Percentiles rank a stretch among this genome's conserved stretches.
Conservation (phyloP, 2,888 invertebrate species). For the Acholoe squamosa region DNA sequence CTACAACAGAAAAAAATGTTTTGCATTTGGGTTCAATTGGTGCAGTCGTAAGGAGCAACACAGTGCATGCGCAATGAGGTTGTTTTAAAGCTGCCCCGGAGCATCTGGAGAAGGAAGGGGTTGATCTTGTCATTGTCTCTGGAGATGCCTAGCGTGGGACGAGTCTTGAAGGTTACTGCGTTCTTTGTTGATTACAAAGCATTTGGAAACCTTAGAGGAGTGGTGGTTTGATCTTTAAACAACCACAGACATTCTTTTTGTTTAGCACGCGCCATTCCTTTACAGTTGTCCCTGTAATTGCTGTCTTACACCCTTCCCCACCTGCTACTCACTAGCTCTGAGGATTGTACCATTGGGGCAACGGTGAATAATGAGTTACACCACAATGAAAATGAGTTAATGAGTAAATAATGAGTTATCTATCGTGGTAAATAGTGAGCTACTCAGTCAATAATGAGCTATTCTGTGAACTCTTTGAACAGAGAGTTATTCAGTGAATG, state of each 20-base stretch:
- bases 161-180: conserved; percentile 30
- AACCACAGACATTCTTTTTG: background rate
- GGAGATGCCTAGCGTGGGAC: background rate
- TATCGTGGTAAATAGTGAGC: no score
- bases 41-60: background rate
- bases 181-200: conserved; percentile 24
- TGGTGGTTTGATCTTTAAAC: background rate
- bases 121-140: background rate
- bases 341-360: background rate
- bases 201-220: background rate
- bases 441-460: background rate
- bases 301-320: background rate
- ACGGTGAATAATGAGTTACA: no score
- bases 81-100: background rate
- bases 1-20: background rate
- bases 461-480: no score
- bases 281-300: background rate
- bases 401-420: no score
- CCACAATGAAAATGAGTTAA: no score
- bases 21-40: background rate
- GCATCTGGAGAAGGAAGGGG: background rate
- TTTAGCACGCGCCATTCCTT: background rate
- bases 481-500: no score
- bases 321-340: background rate
- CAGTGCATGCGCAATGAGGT: background rate